Evolutionary conservation across 2,888 invertebrate species (phyloP).

Genomic region (Drymonia ruficornis): DNA sequence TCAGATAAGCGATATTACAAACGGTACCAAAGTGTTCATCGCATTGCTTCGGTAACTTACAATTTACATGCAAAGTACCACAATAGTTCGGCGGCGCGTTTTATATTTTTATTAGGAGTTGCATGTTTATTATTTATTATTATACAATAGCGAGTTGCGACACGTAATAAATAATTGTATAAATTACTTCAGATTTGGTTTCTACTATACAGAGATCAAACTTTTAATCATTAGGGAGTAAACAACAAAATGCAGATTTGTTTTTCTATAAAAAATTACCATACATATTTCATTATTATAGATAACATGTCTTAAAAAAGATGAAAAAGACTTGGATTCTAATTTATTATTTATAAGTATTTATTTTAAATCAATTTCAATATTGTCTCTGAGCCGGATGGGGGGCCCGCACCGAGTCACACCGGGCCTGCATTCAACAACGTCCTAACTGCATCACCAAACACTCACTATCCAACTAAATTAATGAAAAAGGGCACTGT

Average conservation of each 20-base stretch:
- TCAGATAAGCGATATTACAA: conserved; percentile 48
- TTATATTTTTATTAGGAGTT: conserved; percentile 42
- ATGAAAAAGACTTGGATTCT: conserved; percentile 81
- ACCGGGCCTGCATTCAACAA: conserved; percentile 60
- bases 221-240: conserved; percentile 57
- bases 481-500: conserved; percentile 83
- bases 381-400: conserved; percentile 80
- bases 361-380: conserved; percentile 83
- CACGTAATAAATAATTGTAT: conserved; percentile 58
- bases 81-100: conserved; percentile 37
- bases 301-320: conserved; percentile 83
- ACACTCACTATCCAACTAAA: conserved; percentile 80
- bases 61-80: conserved; percentile 45
- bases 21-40: conserved; percentile 46
- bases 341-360: conserved; percentile 82
- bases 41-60: conserved; percentile 61
- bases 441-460: conserved; percentile 71
- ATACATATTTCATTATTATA: conserved; percentile 80
- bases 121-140: conserved; percentile 36
- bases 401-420: conserved; percentile 59
- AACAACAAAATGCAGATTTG: conserved; percentile 78
- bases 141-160: conserved; percentile 44
- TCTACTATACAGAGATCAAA: conserved; percentile 77
- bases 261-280: conserved; percentile 79
- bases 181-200: conserved; percentile 69